Evolutionary conservation across 1,140 invertebrate genomes (phyloP), one percentile per base, ranked within the genome.

Genomic region (Drosophila athabasca): DNA sequence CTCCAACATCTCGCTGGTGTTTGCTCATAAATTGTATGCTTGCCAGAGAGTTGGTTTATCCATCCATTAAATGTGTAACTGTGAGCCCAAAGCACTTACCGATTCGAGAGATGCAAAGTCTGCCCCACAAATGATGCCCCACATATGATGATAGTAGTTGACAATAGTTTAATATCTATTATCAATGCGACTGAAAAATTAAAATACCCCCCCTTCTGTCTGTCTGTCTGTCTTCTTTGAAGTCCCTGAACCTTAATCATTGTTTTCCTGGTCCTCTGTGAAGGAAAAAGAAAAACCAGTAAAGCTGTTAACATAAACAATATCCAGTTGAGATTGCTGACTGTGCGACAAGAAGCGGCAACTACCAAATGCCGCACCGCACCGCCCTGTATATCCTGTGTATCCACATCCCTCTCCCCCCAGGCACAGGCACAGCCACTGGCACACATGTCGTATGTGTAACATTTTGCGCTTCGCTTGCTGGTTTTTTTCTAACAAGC

Each of bases 391-490:
- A 19, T 19, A 45, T 66, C 66, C 29, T 31, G 29, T 31, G 6
- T 31, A 8, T 8, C 29, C 29, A 31, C 7, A 6, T 8, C 29
- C 29, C 29, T 19, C 29, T 29, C 50, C 50, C 29, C 26, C 50
- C 50, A 31, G 31, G 35, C 15, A 9, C 51, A 19, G 29, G n/a
- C 29, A 39, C 31, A 3, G 15, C n/a, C 31, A 17, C 49, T 39
- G 67, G 68, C 60, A 41, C 79, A 82, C 79, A 73, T 62, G 79
- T 65, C 74, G 79, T 82, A 78, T 82, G 79, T 69, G 79, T 71
- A 83, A 83, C 66, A 76, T 76, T 75, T 76, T 68, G 49, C 46
- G 53, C 61, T 53, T 48, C 24, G 44, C 46, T 79, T 49, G 67
- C 57, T 66, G 41, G 13, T 74, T 80, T 74, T 74, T 60, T 58